phyloP scores from a whole-genome alignment of 2,797 vertebrate species.

The Sus cebifrons region DNA sequence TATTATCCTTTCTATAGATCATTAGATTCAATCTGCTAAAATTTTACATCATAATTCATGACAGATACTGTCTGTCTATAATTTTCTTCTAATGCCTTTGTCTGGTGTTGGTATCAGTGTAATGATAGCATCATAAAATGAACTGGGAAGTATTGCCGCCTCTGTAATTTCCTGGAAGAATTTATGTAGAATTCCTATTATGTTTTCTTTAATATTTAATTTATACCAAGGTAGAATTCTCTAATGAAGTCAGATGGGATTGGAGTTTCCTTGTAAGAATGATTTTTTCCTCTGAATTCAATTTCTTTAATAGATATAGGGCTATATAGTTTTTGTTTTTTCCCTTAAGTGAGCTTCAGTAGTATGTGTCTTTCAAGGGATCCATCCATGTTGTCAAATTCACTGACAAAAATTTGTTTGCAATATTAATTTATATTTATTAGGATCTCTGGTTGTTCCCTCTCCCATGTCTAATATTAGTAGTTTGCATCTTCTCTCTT shows the following conservation, averaged over 20 bases:
- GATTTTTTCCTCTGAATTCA: conserved; percentile 23
- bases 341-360: not conserved
- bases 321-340: not conserved
- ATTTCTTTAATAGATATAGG: conserved; percentile 30
- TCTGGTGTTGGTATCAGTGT: conserved; percentile 8
- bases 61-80: not conserved
- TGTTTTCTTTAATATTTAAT: conserved; percentile 54
- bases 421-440: not conserved
- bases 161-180: conserved; percentile 11
- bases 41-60: conserved; percentile 50
- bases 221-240: conserved; percentile 34
- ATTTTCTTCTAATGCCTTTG: conserved; percentile 20
- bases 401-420: not conserved
- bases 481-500: not conserved
- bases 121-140: conserved; percentile 19
- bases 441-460: not conserved
- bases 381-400: not conserved
- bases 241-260: not conserved
- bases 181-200: conserved; percentile 8
- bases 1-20: conserved; percentile 48
- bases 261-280: conserved; percentile 13
- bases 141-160: not conserved
- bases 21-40: conserved; percentile 58
- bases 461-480: not conserved
- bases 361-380: not conserved